Percentiles rank a stretch among this genome's conserved stretches.
These are phyloP conservation scores for Lethocerus indicus DNA, from an alignment of 1,140 invertebrate species.

Conservation along the genomic window DNA sequence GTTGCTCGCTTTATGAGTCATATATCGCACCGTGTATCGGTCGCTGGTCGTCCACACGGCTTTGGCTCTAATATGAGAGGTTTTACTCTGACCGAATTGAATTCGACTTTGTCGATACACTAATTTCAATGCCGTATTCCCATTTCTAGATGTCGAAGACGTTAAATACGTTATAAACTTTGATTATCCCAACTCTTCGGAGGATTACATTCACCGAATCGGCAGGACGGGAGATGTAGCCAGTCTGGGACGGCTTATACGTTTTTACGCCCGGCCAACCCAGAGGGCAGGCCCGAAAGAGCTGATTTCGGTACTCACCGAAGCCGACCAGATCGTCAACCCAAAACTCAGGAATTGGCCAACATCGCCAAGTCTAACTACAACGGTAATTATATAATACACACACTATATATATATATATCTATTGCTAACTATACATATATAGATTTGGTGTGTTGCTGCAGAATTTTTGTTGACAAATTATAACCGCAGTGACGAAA, in stretches of 20 bases:
- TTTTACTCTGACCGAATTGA: no score
- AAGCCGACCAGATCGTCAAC: conserved; percentile 86
- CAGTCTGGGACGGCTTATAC: conserved; percentile 97
- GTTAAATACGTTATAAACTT: conserved; percentile 99
- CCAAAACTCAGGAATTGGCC: conserved; percentile 47
- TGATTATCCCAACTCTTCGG: conserved; percentile 96
- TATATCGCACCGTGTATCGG: no score
- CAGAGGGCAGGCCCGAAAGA: conserved; percentile 84
- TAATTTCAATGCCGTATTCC: no score
- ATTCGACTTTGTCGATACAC: no score
- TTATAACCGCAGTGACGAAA: no score
- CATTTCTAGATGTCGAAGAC: conserved; percentile 88
- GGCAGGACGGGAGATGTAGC: conserved; percentile 87
- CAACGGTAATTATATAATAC: conserved; percentile 15
- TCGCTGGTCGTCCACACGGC: background rate
- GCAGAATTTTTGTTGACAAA: no score
- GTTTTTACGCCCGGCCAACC: conserved; percentile 89
- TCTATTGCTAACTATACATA: no score
- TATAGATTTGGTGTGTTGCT: no score
- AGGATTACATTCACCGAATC: conserved; percentile 99
- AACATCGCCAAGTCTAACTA: conserved; percentile 17
- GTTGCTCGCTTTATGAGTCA: no score
- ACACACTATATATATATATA: no score
- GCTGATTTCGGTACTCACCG: conserved; percentile 77
- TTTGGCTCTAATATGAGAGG: background rate